Evolutionary conservation across 2,797 vertebrate genomes (phyloP).

Genomic region (Rousettus madagascariensis): DNA sequence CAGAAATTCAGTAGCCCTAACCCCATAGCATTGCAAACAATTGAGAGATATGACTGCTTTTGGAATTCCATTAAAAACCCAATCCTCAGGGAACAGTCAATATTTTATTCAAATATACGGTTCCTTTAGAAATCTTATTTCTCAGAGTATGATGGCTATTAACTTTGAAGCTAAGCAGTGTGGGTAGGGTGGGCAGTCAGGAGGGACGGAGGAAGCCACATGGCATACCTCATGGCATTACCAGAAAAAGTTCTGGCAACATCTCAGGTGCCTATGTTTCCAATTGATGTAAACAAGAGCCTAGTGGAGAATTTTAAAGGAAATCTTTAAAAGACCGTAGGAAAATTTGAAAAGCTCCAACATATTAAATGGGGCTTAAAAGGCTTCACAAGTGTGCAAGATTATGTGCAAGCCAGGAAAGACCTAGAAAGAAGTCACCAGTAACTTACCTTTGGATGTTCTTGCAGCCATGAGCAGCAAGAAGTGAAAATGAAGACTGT

Average conservation of each 20-base stretch:
- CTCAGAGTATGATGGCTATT: background rate
- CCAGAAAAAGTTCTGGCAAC: background rate
- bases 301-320: background rate
- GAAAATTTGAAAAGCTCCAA: background rate
- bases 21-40: background rate
- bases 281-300: background rate
- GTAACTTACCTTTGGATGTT: background rate
- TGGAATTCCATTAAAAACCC: background rate
- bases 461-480: background rate
- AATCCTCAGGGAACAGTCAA: background rate
- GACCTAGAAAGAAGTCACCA: background rate
- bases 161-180: background rate
- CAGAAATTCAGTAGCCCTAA: background rate
- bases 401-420: background rate
- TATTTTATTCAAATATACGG: background rate
- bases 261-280: background rate
- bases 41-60: background rate
- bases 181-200: background rate
- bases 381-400: background rate
- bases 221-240: background rate
- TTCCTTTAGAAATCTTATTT: background rate
- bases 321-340: background rate
- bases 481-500: background rate
- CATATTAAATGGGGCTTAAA: background rate
- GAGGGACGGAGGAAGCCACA: background rate